Conservation (phyloP, 2,113 vertebrate species). For the Phrynosoma platyrhinos region DNA sequence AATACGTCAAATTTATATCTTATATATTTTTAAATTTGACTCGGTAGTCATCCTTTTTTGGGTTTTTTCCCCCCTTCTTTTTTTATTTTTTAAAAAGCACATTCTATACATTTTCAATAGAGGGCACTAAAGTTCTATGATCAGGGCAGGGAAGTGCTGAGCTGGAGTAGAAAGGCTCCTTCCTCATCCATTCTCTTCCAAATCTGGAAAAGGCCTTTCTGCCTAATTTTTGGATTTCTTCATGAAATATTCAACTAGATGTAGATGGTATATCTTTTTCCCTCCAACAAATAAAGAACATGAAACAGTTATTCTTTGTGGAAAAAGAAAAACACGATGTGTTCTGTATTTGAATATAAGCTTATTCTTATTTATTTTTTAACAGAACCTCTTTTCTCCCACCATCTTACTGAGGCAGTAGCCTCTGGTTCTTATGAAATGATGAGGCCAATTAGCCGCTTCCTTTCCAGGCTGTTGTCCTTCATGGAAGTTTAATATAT, state of each 20-base stretch:
- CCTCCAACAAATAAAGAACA: not conserved
- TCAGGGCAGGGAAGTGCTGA: constrained; percentile 79
- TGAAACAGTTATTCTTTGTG: not conserved
- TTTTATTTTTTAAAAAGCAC: not conserved
- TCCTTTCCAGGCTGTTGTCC: not conserved
- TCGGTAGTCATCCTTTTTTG: constrained; percentile 63
- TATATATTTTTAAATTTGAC: constrained; percentile 37
- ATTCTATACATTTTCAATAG: constrained; percentile 89
- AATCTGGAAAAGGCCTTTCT: constrained; percentile 69
- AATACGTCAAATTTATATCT: constrained; percentile 71
- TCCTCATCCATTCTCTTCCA: constrained; percentile 44
- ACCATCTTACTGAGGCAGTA: not conserved
- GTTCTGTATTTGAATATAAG: not conserved
- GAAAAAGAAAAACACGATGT: not conserved
- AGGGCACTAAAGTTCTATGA: constrained; percentile 94
- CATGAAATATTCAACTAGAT: constrained; percentile 39
- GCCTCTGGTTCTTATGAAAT: not conserved
- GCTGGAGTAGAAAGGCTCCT: constrained; percentile 51
- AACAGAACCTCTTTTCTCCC: not conserved
- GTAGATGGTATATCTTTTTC: not conserved
- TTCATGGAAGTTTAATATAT: not conserved
- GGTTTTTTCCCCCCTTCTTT: no score
- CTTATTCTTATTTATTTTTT: not conserved
- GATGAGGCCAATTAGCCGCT: not conserved
- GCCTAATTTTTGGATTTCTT: constrained; percentile 50